These are phyloP conservation scores for Pachycephala philippinensis DNA, from an alignment of 2,113 vertebrate species.

Conservation along the genomic window DNA sequence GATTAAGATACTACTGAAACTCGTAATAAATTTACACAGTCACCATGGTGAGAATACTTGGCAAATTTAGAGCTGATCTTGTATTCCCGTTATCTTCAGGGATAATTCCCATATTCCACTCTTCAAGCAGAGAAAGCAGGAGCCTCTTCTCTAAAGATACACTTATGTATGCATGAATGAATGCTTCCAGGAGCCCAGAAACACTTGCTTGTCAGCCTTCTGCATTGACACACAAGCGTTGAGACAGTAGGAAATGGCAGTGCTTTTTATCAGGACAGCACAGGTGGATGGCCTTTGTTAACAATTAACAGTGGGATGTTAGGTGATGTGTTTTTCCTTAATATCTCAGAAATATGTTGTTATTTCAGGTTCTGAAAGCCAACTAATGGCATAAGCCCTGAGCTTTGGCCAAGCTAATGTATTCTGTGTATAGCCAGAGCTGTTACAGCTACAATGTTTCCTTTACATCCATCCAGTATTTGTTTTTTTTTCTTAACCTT, in stretches of 20 bases:
- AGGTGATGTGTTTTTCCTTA: background rate
- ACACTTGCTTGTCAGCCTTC: background rate
- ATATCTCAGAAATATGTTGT: background rate
- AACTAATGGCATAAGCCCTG: background rate
- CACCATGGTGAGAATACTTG: background rate
- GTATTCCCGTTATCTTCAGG: background rate
- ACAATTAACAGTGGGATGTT: background rate
- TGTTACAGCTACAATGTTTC: background rate
- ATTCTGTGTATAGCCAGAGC: background rate
- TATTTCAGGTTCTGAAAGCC: background rate
- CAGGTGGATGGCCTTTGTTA: background rate
- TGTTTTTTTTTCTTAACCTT: background rate
- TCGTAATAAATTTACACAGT: background rate
- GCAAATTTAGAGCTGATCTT: background rate
- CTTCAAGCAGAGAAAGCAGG: background rate
- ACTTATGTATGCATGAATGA: background rate
- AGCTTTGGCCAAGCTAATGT: background rate
- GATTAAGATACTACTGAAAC: background rate
- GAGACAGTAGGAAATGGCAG: rapidly evolving
- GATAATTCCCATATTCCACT: background rate
- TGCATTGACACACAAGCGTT: background rate
- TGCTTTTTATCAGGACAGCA: background rate
- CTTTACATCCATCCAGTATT: background rate
- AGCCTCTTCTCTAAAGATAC: background rate
- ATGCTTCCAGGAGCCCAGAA: background rate